Conservation (phyloP, 2,113 vertebrate genomes). For the Poecilia latipinna region DNA sequence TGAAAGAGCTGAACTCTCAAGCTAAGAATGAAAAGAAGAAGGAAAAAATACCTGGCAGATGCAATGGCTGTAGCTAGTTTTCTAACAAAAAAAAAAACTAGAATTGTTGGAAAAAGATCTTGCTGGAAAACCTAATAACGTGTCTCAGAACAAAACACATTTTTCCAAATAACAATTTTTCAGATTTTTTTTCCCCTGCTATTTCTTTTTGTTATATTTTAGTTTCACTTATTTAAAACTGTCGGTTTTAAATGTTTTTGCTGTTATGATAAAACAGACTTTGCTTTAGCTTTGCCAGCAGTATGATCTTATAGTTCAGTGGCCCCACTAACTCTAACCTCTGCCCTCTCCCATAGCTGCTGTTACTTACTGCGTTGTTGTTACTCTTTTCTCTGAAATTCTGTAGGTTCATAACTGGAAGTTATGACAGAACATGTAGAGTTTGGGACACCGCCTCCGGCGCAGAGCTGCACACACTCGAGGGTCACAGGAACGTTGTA, state of each 20-base stretch:
- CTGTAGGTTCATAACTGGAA: slow-evolving; percentile 94
- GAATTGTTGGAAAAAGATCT: too few species aligned
- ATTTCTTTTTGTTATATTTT: too few species aligned
- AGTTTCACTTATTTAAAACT: neutral
- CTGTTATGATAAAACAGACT: neutral
- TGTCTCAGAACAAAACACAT: too few species aligned
- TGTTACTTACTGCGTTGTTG: neutral
- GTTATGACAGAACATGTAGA: slow-evolving; percentile 96
- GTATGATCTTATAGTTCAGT: neutral
- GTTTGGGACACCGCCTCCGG: slow-evolving; percentile 92
- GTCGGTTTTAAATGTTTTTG: neutral
- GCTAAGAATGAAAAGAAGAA: neutral
- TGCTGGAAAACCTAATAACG: too few species aligned
- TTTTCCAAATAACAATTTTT: too few species aligned
- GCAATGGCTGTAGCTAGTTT: too few species aligned
- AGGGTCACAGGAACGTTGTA: slow-evolving; percentile 93
- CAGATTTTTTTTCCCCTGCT: too few species aligned
- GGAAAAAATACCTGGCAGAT: neutral
- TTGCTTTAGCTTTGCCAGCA: neutral
- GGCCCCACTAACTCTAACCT: neutral
- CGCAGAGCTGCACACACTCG: slow-evolving; percentile 84
- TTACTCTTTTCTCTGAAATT: slow-evolving; percentile 6
- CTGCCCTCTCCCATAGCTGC: neutral
- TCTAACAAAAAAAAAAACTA: too few species aligned
- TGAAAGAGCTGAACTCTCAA: neutral